These are phyloP conservation scores for Fistularia tabacaria DNA, from an alignment of 2,797 vertebrate species.

Conservation along the genomic window DNA sequence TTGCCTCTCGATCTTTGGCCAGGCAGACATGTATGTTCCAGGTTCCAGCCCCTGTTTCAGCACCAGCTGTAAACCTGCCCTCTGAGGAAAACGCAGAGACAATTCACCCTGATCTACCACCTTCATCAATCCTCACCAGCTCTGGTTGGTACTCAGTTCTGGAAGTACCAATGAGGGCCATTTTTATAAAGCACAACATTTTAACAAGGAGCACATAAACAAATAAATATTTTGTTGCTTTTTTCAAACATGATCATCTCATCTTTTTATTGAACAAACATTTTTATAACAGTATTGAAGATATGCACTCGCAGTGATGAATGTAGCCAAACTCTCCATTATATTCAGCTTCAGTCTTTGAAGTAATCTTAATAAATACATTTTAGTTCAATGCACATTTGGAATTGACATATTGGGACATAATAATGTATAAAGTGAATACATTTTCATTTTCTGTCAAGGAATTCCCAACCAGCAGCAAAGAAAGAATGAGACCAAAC, in stretches of 20 bases:
- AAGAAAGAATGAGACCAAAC: constrained; percentile 36
- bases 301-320: too few relatives aligned
- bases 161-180: not conserved
- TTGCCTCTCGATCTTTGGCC: constrained; percentile 63
- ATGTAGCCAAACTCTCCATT: too few relatives aligned
- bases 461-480: constrained; percentile 17
- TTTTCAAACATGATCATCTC: too few relatives aligned
- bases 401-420: too few relatives aligned
- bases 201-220: too few relatives aligned
- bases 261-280: too few relatives aligned
- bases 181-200: not conserved
- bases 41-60: constrained; percentile 39
- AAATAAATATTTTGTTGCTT: too few relatives aligned
- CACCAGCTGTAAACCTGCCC: constrained; percentile 34
- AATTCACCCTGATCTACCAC: constrained; percentile 16
- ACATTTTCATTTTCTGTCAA: constrained; percentile 7
- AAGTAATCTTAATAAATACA: too few relatives aligned
- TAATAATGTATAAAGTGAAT: not conserved
- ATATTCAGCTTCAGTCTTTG: too few relatives aligned
- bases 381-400: not conserved
- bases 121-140: constrained; percentile 32
- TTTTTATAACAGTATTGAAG: too few relatives aligned
- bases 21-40: constrained; percentile 73
- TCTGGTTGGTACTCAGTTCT: constrained; percentile 53
- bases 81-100: constrained; percentile 54